Base-by-base conservation (phyloP, 2,113 vertebrate genomes). In the Sula dactylatra region DNA sequence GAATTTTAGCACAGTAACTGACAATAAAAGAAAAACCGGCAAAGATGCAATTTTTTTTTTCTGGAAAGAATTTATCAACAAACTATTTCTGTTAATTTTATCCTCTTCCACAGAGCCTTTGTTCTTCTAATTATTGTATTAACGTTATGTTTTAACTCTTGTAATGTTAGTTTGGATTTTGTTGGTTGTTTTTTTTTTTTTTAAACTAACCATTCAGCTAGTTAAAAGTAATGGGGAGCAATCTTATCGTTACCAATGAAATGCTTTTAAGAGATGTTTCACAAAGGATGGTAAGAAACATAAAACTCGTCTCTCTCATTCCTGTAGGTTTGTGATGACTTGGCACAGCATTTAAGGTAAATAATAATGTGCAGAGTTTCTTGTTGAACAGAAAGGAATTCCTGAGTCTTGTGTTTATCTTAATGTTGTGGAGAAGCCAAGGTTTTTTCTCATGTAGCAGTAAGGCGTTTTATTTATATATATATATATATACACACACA, bases 271-370 rank as follows among this genome's bases (percentile, higher is more conserved):
- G 62, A 93, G 24, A 36, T 54, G 22, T 76, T 58, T 88, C 71
- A 66, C 10, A 34, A 83, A 82, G 40, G 8, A 42, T 62, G 22
- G 25, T 42, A 89, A 88, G 61, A 91, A 92, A 82, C 21, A 49
- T 44, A 22, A 88, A 82, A 88, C 21, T 81, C 42, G 55, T 80
- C 31, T 89, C 31, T 95, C 45, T 78, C 59, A 19, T 47, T 96
- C 61, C 95, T 96, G 31, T 96, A 99, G 99, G 95, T 96, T 87
- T 98, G 98, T 64, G 97, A 98, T 73, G 97, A 97, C 38, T 91
- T 99, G 50, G 81, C 98, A 56, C 96, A 98, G 71, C 93, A 98
- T 90, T 95, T 99, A 86, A 99, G 98, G 99, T 99, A 98, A 85
- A 70, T 61, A 94, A 61, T 59, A 13, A 31, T 9, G 4, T 64